phyloP scores from a whole-genome alignment of 2,888 invertebrate genomes.

The Sarcophaga variegata region DNA sequence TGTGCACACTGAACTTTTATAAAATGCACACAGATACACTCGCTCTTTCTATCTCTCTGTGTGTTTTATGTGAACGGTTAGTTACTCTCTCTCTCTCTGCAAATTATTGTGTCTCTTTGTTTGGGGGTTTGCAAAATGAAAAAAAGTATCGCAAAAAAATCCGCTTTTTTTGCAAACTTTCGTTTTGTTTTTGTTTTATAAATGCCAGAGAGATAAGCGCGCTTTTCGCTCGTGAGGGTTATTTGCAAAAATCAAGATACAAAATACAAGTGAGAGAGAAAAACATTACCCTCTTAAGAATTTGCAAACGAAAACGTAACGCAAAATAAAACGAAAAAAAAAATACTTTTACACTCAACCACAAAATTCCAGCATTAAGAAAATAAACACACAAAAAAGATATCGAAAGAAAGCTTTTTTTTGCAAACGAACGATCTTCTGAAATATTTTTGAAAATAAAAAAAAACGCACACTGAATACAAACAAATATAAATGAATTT shows the following conservation, averaged over 20 bases:
- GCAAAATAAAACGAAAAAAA: constrained; percentile 74
- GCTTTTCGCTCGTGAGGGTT: constrained; percentile 67
- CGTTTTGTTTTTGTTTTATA: constrained; percentile 17
- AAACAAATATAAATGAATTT: neutral
- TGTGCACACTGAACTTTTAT: constrained; percentile 63
- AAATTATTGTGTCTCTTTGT: neutral
- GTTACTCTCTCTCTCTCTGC: neutral
- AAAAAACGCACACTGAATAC: neutral
- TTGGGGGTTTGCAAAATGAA: constrained; percentile 37
- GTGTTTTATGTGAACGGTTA: no score
- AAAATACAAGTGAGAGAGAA: constrained; percentile 18
- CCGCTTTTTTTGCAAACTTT: constrained; percentile 61
- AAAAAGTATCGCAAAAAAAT: no score
- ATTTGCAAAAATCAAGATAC: constrained; percentile 49
- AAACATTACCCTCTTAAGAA: constrained; percentile 72
- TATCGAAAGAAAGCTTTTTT: constrained; percentile 42
- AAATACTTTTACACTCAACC: constrained; percentile 71
- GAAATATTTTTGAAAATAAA: constrained; percentile 32
- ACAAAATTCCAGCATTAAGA: constrained; percentile 60
- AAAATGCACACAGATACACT: constrained; percentile 57
- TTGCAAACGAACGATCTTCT: constrained; percentile 52
- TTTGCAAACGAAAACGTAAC: constrained; percentile 77
- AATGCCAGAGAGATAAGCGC: constrained; percentile 59
- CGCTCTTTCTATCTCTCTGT: neutral
- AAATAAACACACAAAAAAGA: constrained; percentile 30